Evolutionary conservation across 2,888 invertebrate genomes (phyloP), one percentile per base, ranked within the genome.

Genomic region (Philereme transversata): DNA sequence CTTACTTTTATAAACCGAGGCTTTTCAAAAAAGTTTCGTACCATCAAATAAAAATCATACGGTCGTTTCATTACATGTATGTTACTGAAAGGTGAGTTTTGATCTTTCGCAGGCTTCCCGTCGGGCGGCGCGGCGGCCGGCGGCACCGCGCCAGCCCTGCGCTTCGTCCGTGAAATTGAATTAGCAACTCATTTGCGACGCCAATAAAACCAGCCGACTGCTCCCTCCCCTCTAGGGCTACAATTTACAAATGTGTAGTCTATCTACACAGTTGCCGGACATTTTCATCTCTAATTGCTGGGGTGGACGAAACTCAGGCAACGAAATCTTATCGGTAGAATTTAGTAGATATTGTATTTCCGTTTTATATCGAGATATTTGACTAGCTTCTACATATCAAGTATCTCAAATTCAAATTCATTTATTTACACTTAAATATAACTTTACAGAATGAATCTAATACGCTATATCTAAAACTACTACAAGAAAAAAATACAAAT

Each of bases 171-270:
- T 90, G 88, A 90, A 91, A 92, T 92, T 91, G 89, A 91, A 92
- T 92, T 92, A 91, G 87, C 90, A 90, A 91, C 90, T 90, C 90
- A 91, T 91, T 91, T 91, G 90, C 89, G 86, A 87, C 89, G 90
- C 90, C 88, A 90, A 91, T 91, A 88, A 90, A 91, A 89, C 86
- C 81, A 77, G 73, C 81, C 78, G 79, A 75, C 79, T 74, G 74
- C 73, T 73, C 73, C 72, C 81, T 75, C 63, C 73, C 72, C 63
- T 44, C 7, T 53, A 66, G 63, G 68, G 66, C 71, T 76, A 68
- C 69, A 63, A 67, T 53, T 53, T 57, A 57, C 57, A 59, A 63
- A 63, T 56, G 52, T 52, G 49, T 49, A 56, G 49, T 55, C 55
- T 59, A 59, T 59, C 51, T 49, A 50, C 10, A 48, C 47, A 54